phyloP scores from a whole-genome alignment of 2,797 vertebrate genomes.

The Sebastes vulpes region DNA sequence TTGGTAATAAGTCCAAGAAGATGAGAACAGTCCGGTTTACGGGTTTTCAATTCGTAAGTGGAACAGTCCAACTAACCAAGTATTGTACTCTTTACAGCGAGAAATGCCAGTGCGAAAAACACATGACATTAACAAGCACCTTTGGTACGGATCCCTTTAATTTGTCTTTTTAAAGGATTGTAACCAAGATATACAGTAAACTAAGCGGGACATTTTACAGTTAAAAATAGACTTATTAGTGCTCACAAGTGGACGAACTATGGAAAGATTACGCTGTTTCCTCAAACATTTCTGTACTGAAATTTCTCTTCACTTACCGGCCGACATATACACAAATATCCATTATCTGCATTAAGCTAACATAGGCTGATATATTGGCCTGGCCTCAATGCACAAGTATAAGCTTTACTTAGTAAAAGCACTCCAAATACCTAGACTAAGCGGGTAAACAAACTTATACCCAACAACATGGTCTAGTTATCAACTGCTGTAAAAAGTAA shows the following conservation, averaged over 20 bases:
- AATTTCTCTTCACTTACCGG: background rate
- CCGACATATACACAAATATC: background rate
- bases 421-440: background rate
- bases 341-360: background rate
- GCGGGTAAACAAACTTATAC: background rate
- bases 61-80: no score
- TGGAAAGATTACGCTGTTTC: background rate
- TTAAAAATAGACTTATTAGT: background rate
- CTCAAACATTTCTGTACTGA: background rate
- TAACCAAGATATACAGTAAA: background rate
- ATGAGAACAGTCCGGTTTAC: no score
- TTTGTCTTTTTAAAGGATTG: background rate
- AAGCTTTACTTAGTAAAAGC: background rate
- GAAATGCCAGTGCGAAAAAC: no score
- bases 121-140: no score
- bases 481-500: background rate
- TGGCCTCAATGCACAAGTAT: background rate
- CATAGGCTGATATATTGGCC: no score
- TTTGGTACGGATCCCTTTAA: no score
- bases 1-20: no score
- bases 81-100: no score
- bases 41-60: no score
- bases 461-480: background rate
- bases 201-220: background rate
- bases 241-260: background rate